A percentile compares a stretch with the other conserved stretches of the same genome.
These are phyloP conservation scores for Anniella stebbinsi DNA, from an alignment of 2,797 vertebrate genomes.

Conservation along the genomic window DNA sequence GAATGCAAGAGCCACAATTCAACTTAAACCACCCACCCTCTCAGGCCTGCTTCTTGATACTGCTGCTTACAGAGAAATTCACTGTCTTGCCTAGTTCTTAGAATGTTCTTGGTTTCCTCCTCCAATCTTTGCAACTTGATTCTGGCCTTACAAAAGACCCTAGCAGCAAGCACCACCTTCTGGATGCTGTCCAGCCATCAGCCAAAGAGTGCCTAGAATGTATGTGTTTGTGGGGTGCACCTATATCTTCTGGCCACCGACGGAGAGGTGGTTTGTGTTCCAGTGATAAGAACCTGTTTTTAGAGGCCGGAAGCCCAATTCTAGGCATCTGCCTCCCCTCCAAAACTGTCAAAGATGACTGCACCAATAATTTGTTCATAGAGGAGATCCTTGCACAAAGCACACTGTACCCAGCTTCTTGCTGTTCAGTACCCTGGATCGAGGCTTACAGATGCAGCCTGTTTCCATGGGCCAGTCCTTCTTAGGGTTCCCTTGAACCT, in stretches of 20 bases:
- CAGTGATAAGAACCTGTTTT: not conserved
- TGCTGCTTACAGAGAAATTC: not conserved
- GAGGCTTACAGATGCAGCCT: not conserved
- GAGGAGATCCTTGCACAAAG: not conserved
- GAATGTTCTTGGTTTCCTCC: not conserved
- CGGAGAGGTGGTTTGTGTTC: not conserved
- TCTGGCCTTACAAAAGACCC: not conserved
- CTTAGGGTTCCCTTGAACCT: not conserved
- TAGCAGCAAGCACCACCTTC: not conserved
- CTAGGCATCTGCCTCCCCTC: not conserved
- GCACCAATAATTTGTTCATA: not conserved
- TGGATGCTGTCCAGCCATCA: not conserved
- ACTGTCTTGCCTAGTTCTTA: not conserved
- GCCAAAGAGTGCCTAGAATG: not conserved
- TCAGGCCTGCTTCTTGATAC: not conserved
- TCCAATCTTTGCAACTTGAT: not conserved
- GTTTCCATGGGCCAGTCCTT: not conserved
- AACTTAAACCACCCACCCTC: not conserved
- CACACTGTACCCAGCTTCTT: not conserved
- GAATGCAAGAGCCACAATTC: not conserved
- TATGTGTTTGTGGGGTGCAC: not conserved
- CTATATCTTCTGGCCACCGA: not conserved
- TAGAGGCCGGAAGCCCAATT: not conserved
- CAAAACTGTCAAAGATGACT: not conserved
- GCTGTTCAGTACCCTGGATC: not conserved